Evolutionary conservation across 2,113 vertebrate species (phyloP).

Genomic region (Clarias macrocephalus): DNA sequence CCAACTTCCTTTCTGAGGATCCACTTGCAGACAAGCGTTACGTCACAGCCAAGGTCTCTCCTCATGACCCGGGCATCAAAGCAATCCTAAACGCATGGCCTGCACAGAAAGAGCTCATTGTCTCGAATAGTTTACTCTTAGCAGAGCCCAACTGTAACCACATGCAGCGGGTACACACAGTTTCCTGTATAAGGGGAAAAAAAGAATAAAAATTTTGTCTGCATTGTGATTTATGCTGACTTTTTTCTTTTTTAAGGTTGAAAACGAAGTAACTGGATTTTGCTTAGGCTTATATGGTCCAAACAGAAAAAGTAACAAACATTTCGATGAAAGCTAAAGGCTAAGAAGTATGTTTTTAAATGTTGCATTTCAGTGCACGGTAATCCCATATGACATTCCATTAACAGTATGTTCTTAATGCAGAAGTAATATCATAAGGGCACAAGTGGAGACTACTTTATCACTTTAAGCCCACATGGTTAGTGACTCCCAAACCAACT

Average conservation of each 20-base stretch:
- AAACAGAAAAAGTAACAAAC: not conserved
- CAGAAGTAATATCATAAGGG: too few species aligned
- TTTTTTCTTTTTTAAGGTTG: not conserved
- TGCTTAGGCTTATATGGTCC: not conserved
- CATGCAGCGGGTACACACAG: conserved; percentile 32
- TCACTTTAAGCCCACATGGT: not conserved
- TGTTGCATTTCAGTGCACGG: not conserved
- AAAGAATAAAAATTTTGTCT: not conserved
- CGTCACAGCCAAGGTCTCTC: conserved; percentile 32
- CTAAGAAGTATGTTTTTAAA: not conserved
- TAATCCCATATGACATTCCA: not conserved
- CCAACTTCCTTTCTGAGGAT: conserved; percentile 38
- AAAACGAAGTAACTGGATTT: not conserved
- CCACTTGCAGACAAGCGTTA: conserved; percentile 41
- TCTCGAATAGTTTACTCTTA: conserved; percentile 50
- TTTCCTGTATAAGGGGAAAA: not conserved
- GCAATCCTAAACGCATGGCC: conserved; percentile 41
- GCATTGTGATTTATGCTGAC: not conserved
- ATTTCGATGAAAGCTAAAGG: not conserved
- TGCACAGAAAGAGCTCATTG: conserved; percentile 50
- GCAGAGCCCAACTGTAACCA: conserved; percentile 47
- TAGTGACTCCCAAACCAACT: not conserved
- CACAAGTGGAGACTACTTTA: not conserved
- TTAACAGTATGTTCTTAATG: not conserved
- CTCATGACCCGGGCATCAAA: conserved; percentile 52